Conservation (phyloP, 2,113 vertebrate genomes). For the Microtus pennsylvanicus region DNA sequence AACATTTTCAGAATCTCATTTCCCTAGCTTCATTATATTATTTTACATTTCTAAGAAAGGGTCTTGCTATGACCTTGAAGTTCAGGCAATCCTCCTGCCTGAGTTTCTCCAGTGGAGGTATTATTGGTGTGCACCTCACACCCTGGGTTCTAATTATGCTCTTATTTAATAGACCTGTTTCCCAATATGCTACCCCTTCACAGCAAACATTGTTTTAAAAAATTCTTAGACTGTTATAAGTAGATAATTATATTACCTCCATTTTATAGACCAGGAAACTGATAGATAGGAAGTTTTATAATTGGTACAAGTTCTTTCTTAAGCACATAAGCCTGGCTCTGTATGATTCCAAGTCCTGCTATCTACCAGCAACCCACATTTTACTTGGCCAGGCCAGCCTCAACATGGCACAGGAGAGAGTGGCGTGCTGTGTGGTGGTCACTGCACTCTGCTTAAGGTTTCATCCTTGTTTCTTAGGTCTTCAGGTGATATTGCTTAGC, state of each 20-base stretch:
- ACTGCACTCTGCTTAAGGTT: background rate
- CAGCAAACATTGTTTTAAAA: constrained; percentile 17
- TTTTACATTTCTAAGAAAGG: background rate
- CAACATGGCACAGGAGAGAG: background rate
- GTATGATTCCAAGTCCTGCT: background rate
- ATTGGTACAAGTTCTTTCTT: constrained; percentile 42
- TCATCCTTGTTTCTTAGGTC: constrained; percentile 13
- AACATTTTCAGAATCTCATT: background rate
- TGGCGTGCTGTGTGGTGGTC: background rate
- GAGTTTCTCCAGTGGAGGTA: background rate
- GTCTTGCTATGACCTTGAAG: background rate
- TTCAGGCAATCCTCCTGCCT: background rate
- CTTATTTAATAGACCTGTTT: constrained; percentile 34
- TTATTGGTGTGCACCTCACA: background rate
- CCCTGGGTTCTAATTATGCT: background rate
- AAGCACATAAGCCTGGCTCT: constrained; percentile 1
- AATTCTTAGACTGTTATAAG: constrained; percentile 33
- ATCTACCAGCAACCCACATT: background rate
- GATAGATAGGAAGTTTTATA: constrained; percentile 41
- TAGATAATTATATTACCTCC: constrained; percentile 47
- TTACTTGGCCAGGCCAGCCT: constrained; percentile 27
- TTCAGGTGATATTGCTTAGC: constrained; percentile 14
- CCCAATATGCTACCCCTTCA: constrained; percentile 3
- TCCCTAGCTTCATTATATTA: background rate
- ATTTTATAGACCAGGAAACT: constrained; percentile 62